phyloP scores from a whole-genome alignment of 2,888 invertebrate species.

The Drosophila infuscata region DNA sequence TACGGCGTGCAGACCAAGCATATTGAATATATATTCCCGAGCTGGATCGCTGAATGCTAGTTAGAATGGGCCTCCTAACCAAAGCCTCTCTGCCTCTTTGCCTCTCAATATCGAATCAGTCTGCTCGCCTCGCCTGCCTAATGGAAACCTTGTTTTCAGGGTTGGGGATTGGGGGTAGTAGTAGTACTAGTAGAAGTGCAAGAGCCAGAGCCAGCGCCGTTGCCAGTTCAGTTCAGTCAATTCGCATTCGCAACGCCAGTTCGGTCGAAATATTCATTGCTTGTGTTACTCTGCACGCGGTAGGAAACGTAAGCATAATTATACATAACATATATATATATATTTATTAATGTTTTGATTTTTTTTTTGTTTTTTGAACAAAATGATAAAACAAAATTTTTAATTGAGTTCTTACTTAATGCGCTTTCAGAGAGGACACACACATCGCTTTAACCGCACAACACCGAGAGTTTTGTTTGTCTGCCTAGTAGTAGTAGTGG shows the following conservation, averaged over 20 bases:
- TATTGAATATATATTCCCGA: constrained; percentile 59
- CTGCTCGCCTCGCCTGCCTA: constrained; percentile 55
- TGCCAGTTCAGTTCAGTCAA: constrained; percentile 50
- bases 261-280: constrained; percentile 64
- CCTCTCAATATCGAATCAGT: constrained; percentile 28
- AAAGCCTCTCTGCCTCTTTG: constrained; percentile 36
- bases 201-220: constrained; percentile 38
- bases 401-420: constrained; percentile 80
- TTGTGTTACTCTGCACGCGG: constrained; percentile 68
- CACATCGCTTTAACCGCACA: constrained; percentile 75
- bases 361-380: constrained; percentile 49
- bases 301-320: constrained; percentile 74
- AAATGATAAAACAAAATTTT: constrained; percentile 63
- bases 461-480: constrained; percentile 74
- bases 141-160: constrained; percentile 29
- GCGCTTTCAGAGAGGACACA: constrained; percentile 80
- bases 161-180: constrained; percentile 14
- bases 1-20: constrained; percentile 69
- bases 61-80: constrained; percentile 38
- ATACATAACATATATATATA: constrained; percentile 45
- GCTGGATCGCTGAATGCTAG: constrained; percentile 36
- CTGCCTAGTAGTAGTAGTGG: constrained; percentile 56
- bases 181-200: constrained; percentile 30
- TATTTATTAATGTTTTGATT: constrained; percentile 8
- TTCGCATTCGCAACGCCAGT: constrained; percentile 38